Percentiles rank a stretch among this genome's conserved stretches.
These are phyloP conservation scores for Clarias macrocephalus DNA, from an alignment of 2,113 vertebrate species.

Conservation along the genomic window DNA sequence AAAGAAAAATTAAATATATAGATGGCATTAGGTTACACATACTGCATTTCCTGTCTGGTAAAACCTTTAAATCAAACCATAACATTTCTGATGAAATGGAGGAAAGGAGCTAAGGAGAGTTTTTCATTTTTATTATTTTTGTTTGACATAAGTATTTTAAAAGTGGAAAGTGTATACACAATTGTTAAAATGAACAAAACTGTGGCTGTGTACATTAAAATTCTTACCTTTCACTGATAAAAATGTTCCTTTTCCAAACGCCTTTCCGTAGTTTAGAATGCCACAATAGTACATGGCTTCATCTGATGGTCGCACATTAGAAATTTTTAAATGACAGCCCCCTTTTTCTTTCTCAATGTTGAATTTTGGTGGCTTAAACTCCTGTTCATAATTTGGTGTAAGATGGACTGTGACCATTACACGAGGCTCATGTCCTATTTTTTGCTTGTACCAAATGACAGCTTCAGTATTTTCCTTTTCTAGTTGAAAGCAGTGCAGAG, in stretches of 20 bases:
- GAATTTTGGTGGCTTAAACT: constrained; percentile 42
- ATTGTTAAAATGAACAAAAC: neutral
- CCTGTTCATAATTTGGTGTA: constrained; percentile 47
- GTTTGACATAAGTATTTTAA: too few species aligned
- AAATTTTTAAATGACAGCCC: constrained; percentile 12
- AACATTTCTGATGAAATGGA: neutral
- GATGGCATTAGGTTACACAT: neutral
- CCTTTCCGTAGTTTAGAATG: neutral
- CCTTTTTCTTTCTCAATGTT: neutral
- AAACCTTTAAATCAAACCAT: neutral
- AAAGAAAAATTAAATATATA: neutral
- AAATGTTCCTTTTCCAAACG: constrained; percentile 32
- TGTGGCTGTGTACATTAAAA: neutral
- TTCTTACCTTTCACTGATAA: constrained; percentile 27
- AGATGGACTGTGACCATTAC: neutral
- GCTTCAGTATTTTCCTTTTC: neutral
- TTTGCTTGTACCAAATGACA: constrained; percentile 36
- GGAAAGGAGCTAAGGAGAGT: neutral
- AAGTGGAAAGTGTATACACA: neutral
- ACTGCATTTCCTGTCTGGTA: neutral
- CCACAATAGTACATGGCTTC: constrained; percentile 38
- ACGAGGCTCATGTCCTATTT: constrained; percentile 13
- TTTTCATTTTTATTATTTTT: too few species aligned
- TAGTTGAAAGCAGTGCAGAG: constrained; percentile 5
- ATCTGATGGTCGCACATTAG: constrained; percentile 18